A percentile compares a stretch with the other conserved stretches of the same genome.
These are phyloP conservation scores for Zophobas atratus DNA, from an alignment of 1,140 invertebrate species.

Conservation along the genomic window DNA sequence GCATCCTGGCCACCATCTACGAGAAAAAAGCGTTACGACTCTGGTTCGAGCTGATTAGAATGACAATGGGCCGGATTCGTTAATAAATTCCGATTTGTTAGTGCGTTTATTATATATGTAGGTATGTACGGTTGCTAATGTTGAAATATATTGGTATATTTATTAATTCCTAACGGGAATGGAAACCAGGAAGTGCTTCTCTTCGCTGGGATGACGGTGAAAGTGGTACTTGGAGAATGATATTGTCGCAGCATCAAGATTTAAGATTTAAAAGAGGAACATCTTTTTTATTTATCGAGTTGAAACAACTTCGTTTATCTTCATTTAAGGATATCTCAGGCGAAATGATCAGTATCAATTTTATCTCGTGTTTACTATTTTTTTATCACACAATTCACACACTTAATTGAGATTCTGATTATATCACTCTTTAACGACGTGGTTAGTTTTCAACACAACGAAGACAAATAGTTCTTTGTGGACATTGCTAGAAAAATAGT, in stretches of 20 bases:
- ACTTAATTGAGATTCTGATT: too few relatives aligned
- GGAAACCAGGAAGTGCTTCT: slow-evolving; percentile 34
- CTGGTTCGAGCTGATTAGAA: slow-evolving; percentile 15
- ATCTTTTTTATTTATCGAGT: background rate
- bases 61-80: slow-evolving; percentile 29
- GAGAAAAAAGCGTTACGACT: slow-evolving; percentile 7
- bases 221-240: slow-evolving; percentile 7
- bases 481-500: too few relatives aligned
- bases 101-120: slow-evolving; percentile 16
- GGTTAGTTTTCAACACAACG: too few relatives aligned
- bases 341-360: too few relatives aligned
- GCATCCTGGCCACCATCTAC: slow-evolving; percentile 10
- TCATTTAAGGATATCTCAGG: too few relatives aligned
- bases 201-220: slow-evolving; percentile 28
- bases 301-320: background rate
- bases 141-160: slow-evolving; percentile 40
- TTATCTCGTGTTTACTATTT: too few relatives aligned
- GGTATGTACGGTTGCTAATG: slow-evolving; percentile 34
- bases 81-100: slow-evolving; percentile 38
- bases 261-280: too few relatives aligned
- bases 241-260: background rate
- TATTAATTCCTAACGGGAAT: slow-evolving; percentile 40
- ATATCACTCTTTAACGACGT: too few relatives aligned
- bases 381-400: too few relatives aligned
- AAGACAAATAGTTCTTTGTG: too few relatives aligned